phyloP scores from a whole-genome alignment of 2,888 invertebrate species.

The Pteria penguin region DNA sequence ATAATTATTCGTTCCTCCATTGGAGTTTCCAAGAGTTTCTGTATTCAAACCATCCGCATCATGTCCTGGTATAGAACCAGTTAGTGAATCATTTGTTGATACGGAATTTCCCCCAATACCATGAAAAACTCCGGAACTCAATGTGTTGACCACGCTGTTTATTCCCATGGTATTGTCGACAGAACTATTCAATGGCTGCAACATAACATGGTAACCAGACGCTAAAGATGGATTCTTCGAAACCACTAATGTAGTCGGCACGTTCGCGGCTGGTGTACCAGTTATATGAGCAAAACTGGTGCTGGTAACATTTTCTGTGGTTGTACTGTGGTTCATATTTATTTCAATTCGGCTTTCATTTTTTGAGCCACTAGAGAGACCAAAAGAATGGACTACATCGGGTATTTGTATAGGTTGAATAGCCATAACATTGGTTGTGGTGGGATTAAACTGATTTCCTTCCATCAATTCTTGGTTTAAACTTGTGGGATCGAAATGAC shows the following conservation, averaged over 20 bases:
- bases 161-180: background rate
- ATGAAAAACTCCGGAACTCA: background rate
- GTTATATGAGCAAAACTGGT: background rate
- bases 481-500: background rate
- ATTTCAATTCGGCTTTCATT: background rate
- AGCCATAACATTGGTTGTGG: background rate
- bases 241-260: no score
- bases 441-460: background rate
- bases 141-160: background rate
- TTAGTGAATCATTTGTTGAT: background rate
- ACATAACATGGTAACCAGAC: background rate
- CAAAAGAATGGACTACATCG: background rate
- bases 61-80: background rate
- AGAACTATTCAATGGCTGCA: no score
- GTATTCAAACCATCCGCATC: background rate
- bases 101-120: background rate
- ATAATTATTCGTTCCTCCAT: background rate
- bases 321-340: background rate
- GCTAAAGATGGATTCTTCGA: background rate
- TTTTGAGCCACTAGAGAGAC: background rate
- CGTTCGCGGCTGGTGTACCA: background rate
- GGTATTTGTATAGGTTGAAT: no score
- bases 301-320: background rate
- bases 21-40: background rate
- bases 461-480: background rate